Percentiles rank a stretch among this genome's conserved stretches.
Evolutionary conservation across 53 echinoderm and acorn worm species (phyloP).

Genomic region (Henricia sp.): DNA sequence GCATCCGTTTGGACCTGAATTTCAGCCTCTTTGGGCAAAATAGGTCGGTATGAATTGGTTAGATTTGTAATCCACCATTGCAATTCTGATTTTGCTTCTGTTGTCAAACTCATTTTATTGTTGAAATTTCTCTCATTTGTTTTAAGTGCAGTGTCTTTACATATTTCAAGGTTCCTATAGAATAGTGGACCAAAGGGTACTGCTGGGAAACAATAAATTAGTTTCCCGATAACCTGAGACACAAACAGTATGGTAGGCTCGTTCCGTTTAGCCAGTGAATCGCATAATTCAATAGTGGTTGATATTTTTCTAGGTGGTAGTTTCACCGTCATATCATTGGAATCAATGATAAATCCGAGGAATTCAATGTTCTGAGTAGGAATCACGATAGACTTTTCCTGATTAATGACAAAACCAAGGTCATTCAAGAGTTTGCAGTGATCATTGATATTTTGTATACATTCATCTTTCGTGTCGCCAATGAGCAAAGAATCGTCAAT

Average conservation of each 20-base stretch:
- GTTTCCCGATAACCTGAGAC: slow-evolving; percentile 15
- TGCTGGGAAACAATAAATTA: slow-evolving; percentile 28
- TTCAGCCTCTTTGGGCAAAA: neutral
- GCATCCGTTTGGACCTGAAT: slow-evolving; percentile 23
- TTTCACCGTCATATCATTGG: neutral
- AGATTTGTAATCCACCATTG: slow-evolving; percentile 43
- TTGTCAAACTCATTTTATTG: neutral
- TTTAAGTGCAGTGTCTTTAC: slow-evolving; percentile 24
- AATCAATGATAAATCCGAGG: neutral
- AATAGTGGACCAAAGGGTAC: slow-evolving; percentile 20
- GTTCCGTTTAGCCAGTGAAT: neutral
- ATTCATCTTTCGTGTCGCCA: slow-evolving; percentile 1
- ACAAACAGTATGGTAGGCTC: neutral
- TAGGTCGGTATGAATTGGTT: neutral
- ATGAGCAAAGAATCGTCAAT: slow-evolving; percentile 9
- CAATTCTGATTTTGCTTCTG: neutral
- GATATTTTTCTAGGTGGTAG: slow-evolving; percentile 4
- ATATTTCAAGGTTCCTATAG: slow-evolving; percentile 30
- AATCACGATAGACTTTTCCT: neutral
- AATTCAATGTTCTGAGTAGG: neutral
- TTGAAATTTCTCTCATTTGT: slow-evolving; percentile 22
- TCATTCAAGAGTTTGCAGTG: neutral
- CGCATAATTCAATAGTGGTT: neutral
- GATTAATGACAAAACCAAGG: neutral
- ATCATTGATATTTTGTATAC: neutral